These are phyloP conservation scores for Tridacna crocea DNA, from an alignment of 2,888 invertebrate genomes.

Conservation along the genomic window DNA sequence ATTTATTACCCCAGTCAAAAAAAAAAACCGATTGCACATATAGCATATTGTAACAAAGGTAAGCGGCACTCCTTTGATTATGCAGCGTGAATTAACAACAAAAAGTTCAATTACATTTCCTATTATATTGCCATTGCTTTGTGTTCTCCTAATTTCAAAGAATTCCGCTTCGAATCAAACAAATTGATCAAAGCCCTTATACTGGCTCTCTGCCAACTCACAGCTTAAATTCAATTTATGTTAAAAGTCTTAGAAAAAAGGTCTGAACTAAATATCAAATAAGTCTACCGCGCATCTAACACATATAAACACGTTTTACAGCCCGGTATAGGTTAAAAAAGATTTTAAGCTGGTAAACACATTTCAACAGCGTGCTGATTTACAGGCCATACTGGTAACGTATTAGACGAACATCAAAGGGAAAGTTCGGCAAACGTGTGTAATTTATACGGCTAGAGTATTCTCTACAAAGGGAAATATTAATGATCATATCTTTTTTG, in stretches of 20 bases:
- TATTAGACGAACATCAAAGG: constrained; percentile 72
- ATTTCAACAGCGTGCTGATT: constrained; percentile 57
- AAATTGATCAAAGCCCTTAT: constrained; percentile 48
- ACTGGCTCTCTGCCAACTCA: constrained; percentile 14
- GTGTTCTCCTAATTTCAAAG: constrained; percentile 57
- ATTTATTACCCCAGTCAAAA: too few species aligned
- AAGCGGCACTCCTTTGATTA: constrained; percentile 56
- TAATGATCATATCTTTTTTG: constrained; percentile 32
- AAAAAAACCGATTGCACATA: too few species aligned
- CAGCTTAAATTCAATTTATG: neutral
- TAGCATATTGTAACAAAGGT: neutral
- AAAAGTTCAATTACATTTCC: constrained; percentile 60
- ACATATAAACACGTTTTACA: neutral
- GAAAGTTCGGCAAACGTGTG: constrained; percentile 71
- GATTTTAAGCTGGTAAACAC: constrained; percentile 32
- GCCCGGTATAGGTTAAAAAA: constrained; percentile 1
- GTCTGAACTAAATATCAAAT: neutral
- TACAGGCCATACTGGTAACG: constrained; percentile 62
- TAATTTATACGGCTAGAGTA: constrained; percentile 75
- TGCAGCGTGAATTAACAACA: constrained; percentile 51
- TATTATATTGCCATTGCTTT: constrained; percentile 57
- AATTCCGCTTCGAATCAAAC: constrained; percentile 46
- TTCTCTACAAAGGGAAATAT: constrained; percentile 67
- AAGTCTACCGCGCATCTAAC: neutral
- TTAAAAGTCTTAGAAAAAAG: neutral